Base-by-base conservation (phyloP, 1,140 invertebrate genomes). In the Caenorhabditis remanei region DNA sequence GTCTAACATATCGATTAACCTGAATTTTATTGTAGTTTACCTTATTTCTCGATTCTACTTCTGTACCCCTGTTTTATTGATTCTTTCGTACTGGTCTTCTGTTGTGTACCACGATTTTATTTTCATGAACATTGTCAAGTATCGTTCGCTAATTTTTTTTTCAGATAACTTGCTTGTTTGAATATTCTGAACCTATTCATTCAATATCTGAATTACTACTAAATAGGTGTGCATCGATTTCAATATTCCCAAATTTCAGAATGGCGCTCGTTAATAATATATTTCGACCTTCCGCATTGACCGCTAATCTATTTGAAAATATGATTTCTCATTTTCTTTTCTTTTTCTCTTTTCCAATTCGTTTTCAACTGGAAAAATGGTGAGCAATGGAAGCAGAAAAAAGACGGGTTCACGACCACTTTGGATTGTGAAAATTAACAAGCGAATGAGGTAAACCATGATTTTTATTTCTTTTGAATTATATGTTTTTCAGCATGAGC, bases 1-100 rank as follows among this genome's bases (percentile, higher is more conserved):
- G 19, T 48, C 40, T 71, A 71, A 71, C 67, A 71, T 71, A 71
- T 71, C n/a, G 8, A 71, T 71, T 71, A 43, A 71, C 24, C 41
- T n/a, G 2, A 46, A 9, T 71, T 71, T 71, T 32, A 71, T 71
- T 43, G 40, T 71, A 48, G 41, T 71, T 71, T 53, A 4, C 11
- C 61, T 63, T 24, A 4, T 63, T 24, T 41, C 40, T 24, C n/a
- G 4, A 50, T 13, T 48, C 11, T 79, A 8, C 24, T 50, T 11
- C n/a, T 11, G 9, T 65, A 32, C 32, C 8, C 14, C 41, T 79
- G 71, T 79, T 79, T 79, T 50, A 79, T 79, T 79, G 43, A 50
- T 79, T 48, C 11, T 79, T 14, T 48, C 40, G 13, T 13, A 32
- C 61, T 32, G 61, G 61, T 63, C 32, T 63, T 11, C 61, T 63